These are phyloP conservation scores for Lytechinus pictus DNA, from an alignment of 35 echinoderm and acorn worm species.

Conservation along the genomic window DNA sequence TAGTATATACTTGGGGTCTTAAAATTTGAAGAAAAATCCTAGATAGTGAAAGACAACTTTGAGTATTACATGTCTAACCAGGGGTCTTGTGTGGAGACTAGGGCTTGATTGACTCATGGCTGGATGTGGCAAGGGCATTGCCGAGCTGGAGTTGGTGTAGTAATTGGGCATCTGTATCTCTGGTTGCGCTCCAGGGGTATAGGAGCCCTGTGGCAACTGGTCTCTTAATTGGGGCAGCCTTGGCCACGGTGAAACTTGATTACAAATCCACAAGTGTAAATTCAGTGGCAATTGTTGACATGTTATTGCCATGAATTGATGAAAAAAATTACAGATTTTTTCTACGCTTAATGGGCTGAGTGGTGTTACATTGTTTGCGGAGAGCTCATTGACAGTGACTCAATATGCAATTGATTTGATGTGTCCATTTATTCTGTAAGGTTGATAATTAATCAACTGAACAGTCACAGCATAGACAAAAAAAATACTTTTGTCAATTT, in stretches of 20 bases:
- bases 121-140: background rate
- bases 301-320: background rate
- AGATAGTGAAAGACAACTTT: background rate
- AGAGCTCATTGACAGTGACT: background rate
- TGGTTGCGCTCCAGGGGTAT: background rate
- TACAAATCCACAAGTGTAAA: slow-evolving; percentile 41
- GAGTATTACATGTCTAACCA: background rate
- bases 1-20: background rate
- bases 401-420: background rate
- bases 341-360: background rate
- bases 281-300: slow-evolving; percentile 18
- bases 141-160: background rate
- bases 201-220: slow-evolving; percentile 19
- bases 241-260: slow-evolving; percentile 4
- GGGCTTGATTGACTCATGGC: slow-evolving; percentile 1
- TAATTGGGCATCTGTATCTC: background rate
- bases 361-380: background rate
- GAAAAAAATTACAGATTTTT: background rate
- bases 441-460: background rate
- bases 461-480: background rate
- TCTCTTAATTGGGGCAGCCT: slow-evolving; percentile 25
- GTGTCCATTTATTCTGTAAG: background rate
- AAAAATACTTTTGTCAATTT: background rate
- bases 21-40: background rate
- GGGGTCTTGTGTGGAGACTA: background rate